Percentiles rank a stretch among this genome's conserved stretches.
Evolutionary conservation across 1,140 invertebrate genomes (phyloP).

Genomic region (Chironomus tepperi): DNA sequence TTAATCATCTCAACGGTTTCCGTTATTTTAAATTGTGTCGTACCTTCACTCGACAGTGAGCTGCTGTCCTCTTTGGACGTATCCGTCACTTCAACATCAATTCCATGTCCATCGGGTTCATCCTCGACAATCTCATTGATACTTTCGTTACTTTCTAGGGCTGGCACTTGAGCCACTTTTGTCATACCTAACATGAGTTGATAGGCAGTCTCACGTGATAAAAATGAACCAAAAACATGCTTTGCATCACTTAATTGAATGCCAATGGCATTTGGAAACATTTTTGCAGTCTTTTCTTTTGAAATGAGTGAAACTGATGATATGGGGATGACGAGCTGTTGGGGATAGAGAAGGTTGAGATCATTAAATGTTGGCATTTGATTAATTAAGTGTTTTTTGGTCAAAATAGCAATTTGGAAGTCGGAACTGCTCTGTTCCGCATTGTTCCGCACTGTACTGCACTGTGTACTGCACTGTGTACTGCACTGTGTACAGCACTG

Average conservation of each 20-base stretch:
- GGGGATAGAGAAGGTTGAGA: too few relatives aligned
- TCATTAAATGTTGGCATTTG: too few relatives aligned
- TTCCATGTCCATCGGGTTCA: constrained; percentile 30
- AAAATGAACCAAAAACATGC: constrained; percentile 81
- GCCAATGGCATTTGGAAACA: constrained; percentile 85
- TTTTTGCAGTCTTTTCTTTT: constrained; percentile 82
- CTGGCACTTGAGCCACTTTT: constrained; percentile 26
- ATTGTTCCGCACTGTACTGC: too few relatives aligned
- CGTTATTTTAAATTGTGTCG: background rate
- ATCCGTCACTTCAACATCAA: background rate
- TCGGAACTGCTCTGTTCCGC: too few relatives aligned
- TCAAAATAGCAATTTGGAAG: too few relatives aligned
- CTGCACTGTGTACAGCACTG: too few relatives aligned
- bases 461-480: too few relatives aligned
- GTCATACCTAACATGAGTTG: constrained; percentile 71
- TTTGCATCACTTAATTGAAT: constrained; percentile 63
- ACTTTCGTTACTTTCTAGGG: constrained; percentile 29
- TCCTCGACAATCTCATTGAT: constrained; percentile 31
- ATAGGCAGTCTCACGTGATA: constrained; percentile 79
- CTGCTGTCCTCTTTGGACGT: background rate
- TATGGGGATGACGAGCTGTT: constrained; percentile 62
- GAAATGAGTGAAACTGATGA: constrained; percentile 73
- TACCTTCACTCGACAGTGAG: background rate
- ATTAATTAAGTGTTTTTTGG: too few relatives aligned
- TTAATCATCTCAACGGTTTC: too few relatives aligned